These are phyloP conservation scores for Drosophila varians DNA, from an alignment of 1,140 invertebrate species.

Conservation along the genomic window DNA sequence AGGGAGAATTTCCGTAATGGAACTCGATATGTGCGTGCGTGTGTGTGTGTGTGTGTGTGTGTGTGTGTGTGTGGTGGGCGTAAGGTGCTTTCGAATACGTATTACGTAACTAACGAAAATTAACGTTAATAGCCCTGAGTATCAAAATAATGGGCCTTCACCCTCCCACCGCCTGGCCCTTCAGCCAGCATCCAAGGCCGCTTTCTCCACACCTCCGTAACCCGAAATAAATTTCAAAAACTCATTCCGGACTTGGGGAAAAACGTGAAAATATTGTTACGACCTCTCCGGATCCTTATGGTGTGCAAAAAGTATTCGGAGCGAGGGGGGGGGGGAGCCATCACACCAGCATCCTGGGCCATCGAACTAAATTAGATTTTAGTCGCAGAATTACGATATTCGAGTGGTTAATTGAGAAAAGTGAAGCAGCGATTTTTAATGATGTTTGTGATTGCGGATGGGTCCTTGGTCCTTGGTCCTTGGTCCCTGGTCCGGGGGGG, in stretches of 20 bases:
- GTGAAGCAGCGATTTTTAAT: conserved; percentile 74
- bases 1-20: conserved; percentile 61
- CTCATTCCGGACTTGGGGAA: conserved; percentile 79
- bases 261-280: conserved; percentile 82
- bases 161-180: conserved; percentile 57
- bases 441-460: conserved; percentile 53
- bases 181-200: conserved; percentile 42
- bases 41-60: conserved; percentile 12
- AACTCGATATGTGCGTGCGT: conserved; percentile 45
- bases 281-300: conserved; percentile 46
- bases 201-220: conserved; percentile 12
- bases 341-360: conserved; percentile 22
- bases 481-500: no score
- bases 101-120: conserved; percentile 82
- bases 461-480: no score
- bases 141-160: conserved; percentile 75
- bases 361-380: conserved; percentile 77
- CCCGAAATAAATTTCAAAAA: conserved; percentile 73
- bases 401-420: conserved; percentile 71
- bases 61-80: conserved; percentile 35
- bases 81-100: conserved; percentile 78
- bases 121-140: conserved; percentile 79
- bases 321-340: neutral
- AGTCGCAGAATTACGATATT: conserved; percentile 71
- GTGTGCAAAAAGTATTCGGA: conserved; percentile 12